Base-by-base conservation (phyloP, 2,113 vertebrate species). In the Syngnathus scovelli region DNA sequence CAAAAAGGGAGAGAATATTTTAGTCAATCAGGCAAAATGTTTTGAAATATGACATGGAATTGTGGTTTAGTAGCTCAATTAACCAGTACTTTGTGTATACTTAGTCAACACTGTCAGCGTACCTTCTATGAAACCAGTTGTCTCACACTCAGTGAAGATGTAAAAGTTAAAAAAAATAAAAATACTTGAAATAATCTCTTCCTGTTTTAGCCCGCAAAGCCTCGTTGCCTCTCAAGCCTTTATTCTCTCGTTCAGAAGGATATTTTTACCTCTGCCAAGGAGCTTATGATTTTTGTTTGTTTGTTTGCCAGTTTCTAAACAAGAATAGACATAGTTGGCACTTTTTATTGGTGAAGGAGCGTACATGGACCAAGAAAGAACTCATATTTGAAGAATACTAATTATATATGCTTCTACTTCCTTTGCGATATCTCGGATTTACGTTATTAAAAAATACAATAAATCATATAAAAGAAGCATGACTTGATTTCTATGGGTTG, bases 41-140 rank as follows among this genome's bases (percentile, higher is more conserved):
- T 66, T 44, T 43, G 5, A 70, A 68, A 71, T 60, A 52, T 65
- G 64, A 61, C 65, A 60, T n/a, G 21, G 60, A 54, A 79, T 36
- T 39, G 60, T 70, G 36, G 54, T 44, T 73, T 43, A 55, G 64
- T 68, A 66, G 37, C 55, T 64, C 19, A 37, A 73, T 76, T 61
- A 72, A 71, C 78, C 80, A 80, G 27, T 62, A 66, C 13, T 70
- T 38, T 46, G 48, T 55, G 51, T 67, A 46, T 56, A 46, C 68
- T 54, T 63, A 69, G 37, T 58, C 70, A 55, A 67, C 52, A 9
- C 19, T 72, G 76, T 74, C 72, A 67, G 62, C 74, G 46, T 64
- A 18, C 37, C 13, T 54, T 33, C 68, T 43, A 61, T 52, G 43
- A 64, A 55, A 68, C 51, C 39, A 64, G 55, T 64, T 71, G 27